These are phyloP conservation scores for Yponomeuta cagnagella DNA, from an alignment of 2,888 invertebrate species.

Conservation along the genomic window DNA sequence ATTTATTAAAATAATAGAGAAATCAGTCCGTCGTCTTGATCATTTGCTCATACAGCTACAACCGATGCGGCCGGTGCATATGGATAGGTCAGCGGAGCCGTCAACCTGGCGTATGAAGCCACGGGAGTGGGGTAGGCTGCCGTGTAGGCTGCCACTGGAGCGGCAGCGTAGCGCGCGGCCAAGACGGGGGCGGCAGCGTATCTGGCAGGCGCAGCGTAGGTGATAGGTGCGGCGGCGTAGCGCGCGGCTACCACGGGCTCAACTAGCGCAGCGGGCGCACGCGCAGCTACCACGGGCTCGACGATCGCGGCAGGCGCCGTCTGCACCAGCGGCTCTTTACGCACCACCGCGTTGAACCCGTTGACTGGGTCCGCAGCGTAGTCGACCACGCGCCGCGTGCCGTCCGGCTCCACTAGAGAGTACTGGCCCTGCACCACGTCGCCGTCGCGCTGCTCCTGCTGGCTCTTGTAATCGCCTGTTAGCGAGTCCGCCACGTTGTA, in stretches of 20 bases:
- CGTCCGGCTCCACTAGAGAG: conserved; percentile 55
- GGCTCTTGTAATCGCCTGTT: conserved; percentile 62
- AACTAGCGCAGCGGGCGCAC: conserved; percentile 39
- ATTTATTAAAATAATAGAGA: conserved; percentile 24
- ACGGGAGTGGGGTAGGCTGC: conserved; percentile 39
- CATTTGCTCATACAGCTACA: conserved; percentile 40
- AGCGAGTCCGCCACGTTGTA: conserved; percentile 56
- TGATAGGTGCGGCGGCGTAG: conserved; percentile 45
- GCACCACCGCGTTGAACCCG: conserved; percentile 59
- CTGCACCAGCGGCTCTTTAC: conserved; percentile 39
- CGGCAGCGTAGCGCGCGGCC: conserved; percentile 45
- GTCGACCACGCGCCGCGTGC: conserved; percentile 55
- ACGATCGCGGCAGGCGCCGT: conserved; percentile 31
- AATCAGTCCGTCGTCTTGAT: conserved; percentile 21
- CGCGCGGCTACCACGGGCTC: conserved; percentile 33
- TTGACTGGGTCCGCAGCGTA: conserved; percentile 55
- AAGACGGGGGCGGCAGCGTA: conserved; percentile 28
- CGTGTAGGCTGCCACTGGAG: conserved; percentile 42
- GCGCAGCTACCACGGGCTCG: conserved; percentile 19
- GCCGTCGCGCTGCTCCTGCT: conserved; percentile 66
- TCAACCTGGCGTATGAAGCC: conserved; percentile 40
- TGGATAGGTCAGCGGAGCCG: conserved; percentile 43
- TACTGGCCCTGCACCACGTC: conserved; percentile 66
- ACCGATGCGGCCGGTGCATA: conserved; percentile 43
- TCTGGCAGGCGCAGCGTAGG: conserved; percentile 33